phyloP scores from a whole-genome alignment of 2,888 invertebrate genomes.

The Latrodectus hesperus region DNA sequence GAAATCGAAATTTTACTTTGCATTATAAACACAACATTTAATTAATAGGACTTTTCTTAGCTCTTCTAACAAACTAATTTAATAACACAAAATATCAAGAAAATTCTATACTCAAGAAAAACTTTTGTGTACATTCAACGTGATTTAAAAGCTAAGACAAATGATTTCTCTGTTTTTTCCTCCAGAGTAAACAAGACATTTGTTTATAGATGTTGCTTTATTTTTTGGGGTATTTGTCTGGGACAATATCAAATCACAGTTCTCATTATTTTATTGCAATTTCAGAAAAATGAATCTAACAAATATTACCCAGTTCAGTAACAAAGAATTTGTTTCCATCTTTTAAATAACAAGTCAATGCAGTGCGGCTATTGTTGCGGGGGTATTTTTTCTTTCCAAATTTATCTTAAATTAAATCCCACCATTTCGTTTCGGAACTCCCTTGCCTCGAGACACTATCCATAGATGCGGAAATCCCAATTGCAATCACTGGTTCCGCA shows the following conservation, averaged over 20 bases:
- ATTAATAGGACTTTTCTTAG: not conserved
- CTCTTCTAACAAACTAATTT: not conserved
- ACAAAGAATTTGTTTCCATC: not conserved
- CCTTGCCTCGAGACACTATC: slow-evolving; percentile 13
- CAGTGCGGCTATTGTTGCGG: not conserved
- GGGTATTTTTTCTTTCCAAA: slow-evolving; percentile 19
- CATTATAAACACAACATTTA: too few relatives aligned
- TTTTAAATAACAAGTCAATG: slow-evolving; percentile 5
- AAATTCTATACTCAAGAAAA: not conserved
- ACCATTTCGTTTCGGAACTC: slow-evolving; percentile 20
- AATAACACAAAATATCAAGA: not conserved
- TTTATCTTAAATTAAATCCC: slow-evolving; percentile 42
- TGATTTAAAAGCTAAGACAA: too few relatives aligned
- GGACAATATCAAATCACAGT: too few relatives aligned
- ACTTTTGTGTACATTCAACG: too few relatives aligned
- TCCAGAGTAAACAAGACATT: too few relatives aligned
- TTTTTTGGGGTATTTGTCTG: too few relatives aligned
- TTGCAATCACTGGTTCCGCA: slow-evolving; percentile 26
- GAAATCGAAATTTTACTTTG: too few relatives aligned
- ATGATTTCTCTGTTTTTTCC: too few relatives aligned
- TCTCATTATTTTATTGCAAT: too few relatives aligned
- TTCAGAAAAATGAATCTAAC: too few relatives aligned
- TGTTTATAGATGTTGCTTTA: too few relatives aligned
- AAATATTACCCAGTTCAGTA: not conserved
- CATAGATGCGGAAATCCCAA: slow-evolving; percentile 31